Conservation (phyloP, 2,888 invertebrate genomes). For the Eupithecia vulgata region DNA sequence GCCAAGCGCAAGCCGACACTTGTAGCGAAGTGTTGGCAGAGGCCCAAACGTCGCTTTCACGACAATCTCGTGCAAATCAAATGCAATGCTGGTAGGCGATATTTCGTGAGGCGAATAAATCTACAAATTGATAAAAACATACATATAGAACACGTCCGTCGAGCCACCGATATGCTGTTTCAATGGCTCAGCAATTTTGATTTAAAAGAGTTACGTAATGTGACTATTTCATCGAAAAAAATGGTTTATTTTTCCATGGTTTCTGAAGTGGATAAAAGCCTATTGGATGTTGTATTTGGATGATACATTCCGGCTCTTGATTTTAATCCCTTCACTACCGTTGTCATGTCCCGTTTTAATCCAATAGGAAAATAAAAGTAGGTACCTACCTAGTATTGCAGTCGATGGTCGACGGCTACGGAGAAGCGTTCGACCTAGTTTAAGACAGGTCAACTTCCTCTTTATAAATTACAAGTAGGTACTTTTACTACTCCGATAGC, state of each 20-base stretch:
- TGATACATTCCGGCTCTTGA: background rate
- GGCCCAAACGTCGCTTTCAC: conserved; percentile 60
- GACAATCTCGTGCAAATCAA: conserved; percentile 48
- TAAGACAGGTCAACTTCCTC: conserved; percentile 26
- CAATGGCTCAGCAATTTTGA: background rate
- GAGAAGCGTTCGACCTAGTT: conserved; percentile 31
- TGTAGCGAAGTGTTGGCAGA: conserved; percentile 74
- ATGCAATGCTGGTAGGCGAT: conserved; percentile 43
- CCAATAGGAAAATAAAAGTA: conserved; percentile 26
- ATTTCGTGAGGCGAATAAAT: conserved; percentile 50
- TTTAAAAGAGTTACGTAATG: background rate
- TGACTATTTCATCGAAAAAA: background rate
- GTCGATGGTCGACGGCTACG: conserved; percentile 22
- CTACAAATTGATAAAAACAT: conserved; percentile 31
- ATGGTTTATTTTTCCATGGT: background rate
- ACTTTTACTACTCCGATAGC: background rate
- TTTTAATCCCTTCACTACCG: conserved; percentile 4
- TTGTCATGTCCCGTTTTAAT: conserved; percentile 19
- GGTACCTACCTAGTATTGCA: conserved; percentile 19
- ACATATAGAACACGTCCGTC: background rate
- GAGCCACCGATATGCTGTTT: background rate
- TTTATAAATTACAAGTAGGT: conserved; percentile 18
- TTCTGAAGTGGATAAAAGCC: background rate
- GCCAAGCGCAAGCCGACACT: conserved; percentile 68
- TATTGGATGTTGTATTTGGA: background rate